These are phyloP conservation scores for Glossosoma conforme DNA, from an alignment of 1,140 invertebrate genomes.

Conservation along the genomic window DNA sequence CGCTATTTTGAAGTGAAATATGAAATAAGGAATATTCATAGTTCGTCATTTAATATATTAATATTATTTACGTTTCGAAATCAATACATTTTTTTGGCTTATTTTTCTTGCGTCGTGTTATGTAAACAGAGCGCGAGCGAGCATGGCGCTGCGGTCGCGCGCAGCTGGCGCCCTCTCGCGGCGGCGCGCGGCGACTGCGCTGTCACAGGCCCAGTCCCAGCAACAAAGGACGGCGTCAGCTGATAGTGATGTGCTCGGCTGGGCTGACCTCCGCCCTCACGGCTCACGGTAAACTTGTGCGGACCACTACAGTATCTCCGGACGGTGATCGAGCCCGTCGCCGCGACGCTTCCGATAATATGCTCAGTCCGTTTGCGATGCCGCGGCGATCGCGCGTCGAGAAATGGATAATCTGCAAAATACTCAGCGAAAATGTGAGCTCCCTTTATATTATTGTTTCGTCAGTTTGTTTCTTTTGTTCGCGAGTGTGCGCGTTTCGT, in stretches of 20 bases:
- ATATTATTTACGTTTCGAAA: too few species aligned
- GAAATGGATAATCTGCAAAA: slow-evolving; percentile 21
- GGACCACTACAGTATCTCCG: slow-evolving; percentile 14
- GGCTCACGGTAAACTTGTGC: slow-evolving; percentile 19
- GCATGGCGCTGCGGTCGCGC: too few species aligned
- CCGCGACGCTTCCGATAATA: slow-evolving; percentile 8
- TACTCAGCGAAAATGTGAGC: slow-evolving; percentile 18
- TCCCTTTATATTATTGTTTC: slow-evolving; percentile 9
- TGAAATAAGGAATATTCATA: too few species aligned
- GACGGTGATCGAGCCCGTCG: slow-evolving; percentile 17
- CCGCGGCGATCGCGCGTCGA: slow-evolving; percentile 18
- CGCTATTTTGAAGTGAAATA: too few species aligned
- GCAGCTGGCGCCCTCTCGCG: slow-evolving; percentile 7
- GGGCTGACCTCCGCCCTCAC: slow-evolving; percentile 12
- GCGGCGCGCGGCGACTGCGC: slow-evolving; percentile 3
- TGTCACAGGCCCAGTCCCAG: too few species aligned
- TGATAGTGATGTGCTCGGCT: too few species aligned
- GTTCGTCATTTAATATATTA: too few species aligned
- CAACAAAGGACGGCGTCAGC: slow-evolving; percentile 25
- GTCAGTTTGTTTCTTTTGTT: slow-evolving; percentile 18
- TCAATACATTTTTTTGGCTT: too few species aligned
- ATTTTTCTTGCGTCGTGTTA: too few species aligned
- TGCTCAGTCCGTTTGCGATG: slow-evolving; percentile 16
- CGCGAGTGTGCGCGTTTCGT: slow-evolving; percentile 6
- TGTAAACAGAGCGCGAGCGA: slow-evolving; percentile 20